phyloP scores from a whole-genome alignment of 2,113 vertebrate genomes.

The Aspiorhynchus laticeps region DNA sequence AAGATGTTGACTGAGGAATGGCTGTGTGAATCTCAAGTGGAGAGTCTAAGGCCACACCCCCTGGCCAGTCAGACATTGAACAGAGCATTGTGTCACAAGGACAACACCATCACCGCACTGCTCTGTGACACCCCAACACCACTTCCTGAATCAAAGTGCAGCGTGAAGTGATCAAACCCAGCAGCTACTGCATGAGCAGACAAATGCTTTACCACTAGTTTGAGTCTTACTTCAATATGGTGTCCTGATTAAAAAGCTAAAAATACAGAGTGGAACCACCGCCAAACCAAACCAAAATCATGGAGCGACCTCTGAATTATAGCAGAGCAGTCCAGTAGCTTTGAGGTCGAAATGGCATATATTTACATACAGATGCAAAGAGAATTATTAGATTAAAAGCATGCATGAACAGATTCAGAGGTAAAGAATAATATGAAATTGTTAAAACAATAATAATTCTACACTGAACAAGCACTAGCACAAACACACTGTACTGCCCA shows the following conservation, averaged over 20 bases:
- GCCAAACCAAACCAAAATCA: background rate
- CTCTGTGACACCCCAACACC: slow-evolving; percentile 44
- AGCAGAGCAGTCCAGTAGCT: background rate
- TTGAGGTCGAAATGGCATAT: background rate
- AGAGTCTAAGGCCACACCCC: background rate
- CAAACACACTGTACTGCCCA: background rate
- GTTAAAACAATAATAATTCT: background rate
- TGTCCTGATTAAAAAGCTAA: background rate
- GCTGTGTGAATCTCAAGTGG: background rate
- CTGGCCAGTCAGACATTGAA: background rate
- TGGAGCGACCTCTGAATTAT: background rate
- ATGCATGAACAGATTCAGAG: background rate
- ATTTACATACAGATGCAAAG: background rate
- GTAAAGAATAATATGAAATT: background rate
- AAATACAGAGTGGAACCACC: background rate
- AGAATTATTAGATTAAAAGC: background rate
- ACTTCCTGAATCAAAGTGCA: slow-evolving; percentile 50
- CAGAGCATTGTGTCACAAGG: slow-evolving; percentile 38
- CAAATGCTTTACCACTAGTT: slow-evolving; percentile 6
- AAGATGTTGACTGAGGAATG: background rate
- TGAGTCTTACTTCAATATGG: background rate
- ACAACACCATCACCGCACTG: slow-evolving; percentile 31
- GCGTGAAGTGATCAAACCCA: slow-evolving; percentile 28
- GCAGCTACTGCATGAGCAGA: background rate
- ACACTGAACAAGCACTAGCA: background rate